Evolutionary conservation across 2,113 vertebrate species (phyloP).

Genomic region (Corvus cornix): DNA sequence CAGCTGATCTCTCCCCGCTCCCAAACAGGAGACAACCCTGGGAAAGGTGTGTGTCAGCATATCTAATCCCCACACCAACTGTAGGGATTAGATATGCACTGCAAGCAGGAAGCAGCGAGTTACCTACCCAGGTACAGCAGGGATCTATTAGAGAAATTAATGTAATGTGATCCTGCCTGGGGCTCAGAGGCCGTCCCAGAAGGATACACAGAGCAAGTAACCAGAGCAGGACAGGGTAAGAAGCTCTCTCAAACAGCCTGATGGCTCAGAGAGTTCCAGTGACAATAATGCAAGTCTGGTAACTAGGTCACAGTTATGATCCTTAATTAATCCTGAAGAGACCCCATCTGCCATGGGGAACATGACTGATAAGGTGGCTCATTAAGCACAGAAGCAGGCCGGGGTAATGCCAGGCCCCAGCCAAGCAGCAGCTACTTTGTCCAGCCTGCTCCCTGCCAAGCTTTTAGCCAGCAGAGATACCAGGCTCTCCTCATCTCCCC

Average conservation of each 20-base stretch:
- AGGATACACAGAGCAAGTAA: not conserved
- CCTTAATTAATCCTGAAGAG: constrained; percentile 53
- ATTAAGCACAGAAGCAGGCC: not conserved
- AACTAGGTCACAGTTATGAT: constrained; percentile 60
- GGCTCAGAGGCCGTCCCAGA: not conserved
- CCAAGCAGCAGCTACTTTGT: not conserved
- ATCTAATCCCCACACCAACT: not conserved
- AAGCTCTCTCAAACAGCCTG: not conserved
- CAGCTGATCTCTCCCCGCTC: not conserved
- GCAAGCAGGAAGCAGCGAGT: not conserved
- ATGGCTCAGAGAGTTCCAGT: not conserved
- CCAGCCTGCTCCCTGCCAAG: not conserved
- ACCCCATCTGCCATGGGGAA: constrained; percentile 2
- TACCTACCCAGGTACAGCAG: not conserved
- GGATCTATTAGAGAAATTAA: constrained; percentile 7
- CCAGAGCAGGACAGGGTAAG: not conserved
- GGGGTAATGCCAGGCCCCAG: not conserved
- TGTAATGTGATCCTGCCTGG: not conserved
- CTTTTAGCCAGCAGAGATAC: not conserved
- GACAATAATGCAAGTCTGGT: constrained; percentile 24
- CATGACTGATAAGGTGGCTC: not conserved
- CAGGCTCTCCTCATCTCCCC: not conserved
- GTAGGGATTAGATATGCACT: not conserved
- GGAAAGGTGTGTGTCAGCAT: not conserved
- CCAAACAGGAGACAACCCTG: not conserved